Evolutionary conservation across 2,797 vertebrate species (phyloP).

Genomic region (Lagocephalus sceleratus): DNA sequence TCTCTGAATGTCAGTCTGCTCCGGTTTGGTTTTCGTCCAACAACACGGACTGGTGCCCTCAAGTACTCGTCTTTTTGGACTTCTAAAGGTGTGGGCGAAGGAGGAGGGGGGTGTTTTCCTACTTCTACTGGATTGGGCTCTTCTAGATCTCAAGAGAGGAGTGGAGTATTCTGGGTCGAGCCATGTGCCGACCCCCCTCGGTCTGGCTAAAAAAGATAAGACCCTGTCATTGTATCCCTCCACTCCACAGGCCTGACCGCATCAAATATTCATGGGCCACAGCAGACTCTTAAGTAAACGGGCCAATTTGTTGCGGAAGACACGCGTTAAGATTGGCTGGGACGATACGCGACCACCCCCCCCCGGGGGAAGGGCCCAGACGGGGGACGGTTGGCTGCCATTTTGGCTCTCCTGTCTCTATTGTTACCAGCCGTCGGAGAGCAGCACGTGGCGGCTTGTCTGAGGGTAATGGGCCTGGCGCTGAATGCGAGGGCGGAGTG

Average conservation of each 20-base stretch:
- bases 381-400: conserved; percentile 45
- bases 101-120: not conserved
- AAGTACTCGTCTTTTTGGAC: conserved; percentile 33
- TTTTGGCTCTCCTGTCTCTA: conserved; percentile 64
- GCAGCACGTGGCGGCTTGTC: conserved; percentile 50
- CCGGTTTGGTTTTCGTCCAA: conserved; percentile 54
- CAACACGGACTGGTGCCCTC: conserved; percentile 36
- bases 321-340: conserved; percentile 74
- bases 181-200: conserved; percentile 52
- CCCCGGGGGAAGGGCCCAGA: conserved; percentile 37
- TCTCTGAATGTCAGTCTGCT: conserved; percentile 49
- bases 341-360: conserved; percentile 61
- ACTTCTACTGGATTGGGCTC: conserved; percentile 44
- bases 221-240: conserved; percentile 73
- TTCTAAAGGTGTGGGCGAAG: conserved; percentile 48
- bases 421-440: conserved; percentile 57
- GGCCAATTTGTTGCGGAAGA: conserved; percentile 82
- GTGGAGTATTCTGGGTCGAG: conserved; percentile 57
- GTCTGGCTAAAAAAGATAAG: conserved; percentile 82
- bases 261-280: conserved; percentile 81
- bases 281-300: conserved; percentile 79
- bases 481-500: conserved; percentile 39
- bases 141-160: conserved; percentile 56
- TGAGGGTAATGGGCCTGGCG: conserved; percentile 47
- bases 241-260: conserved; percentile 58